Conservation (phyloP, 2,888 invertebrate species). For the Himalopsyche kuldschensis region DNA sequence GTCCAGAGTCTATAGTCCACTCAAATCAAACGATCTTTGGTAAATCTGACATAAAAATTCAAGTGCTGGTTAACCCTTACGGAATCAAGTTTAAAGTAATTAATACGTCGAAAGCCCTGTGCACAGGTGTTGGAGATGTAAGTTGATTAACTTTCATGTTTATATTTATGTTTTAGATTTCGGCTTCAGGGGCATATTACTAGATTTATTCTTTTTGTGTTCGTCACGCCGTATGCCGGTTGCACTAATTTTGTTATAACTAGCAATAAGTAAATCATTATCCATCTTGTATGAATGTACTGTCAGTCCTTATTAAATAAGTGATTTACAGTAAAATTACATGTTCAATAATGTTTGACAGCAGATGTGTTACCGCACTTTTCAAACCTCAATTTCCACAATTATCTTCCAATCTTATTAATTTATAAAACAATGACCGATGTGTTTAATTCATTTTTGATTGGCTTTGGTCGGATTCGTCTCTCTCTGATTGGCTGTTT, state of each 20-base stretch:
- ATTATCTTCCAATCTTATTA: too few species aligned
- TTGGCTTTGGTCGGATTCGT: too few species aligned
- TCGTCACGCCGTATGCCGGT: neutral
- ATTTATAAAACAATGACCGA: too few species aligned
- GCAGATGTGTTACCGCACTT: too few species aligned
- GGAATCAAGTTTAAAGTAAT: slow-evolving; percentile 60
- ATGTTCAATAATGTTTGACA: too few species aligned
- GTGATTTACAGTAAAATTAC: too few species aligned
- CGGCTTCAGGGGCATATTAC: neutral
- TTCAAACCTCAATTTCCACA: too few species aligned
- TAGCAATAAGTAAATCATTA: neutral
- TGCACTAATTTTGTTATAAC: neutral
- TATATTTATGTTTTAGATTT: too few species aligned
- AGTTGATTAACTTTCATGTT: slow-evolving; percentile 41
- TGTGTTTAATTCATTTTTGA: too few species aligned
- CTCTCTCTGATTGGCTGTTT: too few species aligned
- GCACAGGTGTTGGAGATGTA: slow-evolving; percentile 58
- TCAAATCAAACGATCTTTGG: slow-evolving; percentile 60
- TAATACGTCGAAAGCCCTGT: slow-evolving; percentile 58
- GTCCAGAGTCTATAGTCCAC: slow-evolving; percentile 54
- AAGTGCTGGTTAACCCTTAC: slow-evolving; percentile 60
- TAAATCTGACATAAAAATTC: slow-evolving; percentile 57
- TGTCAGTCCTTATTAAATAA: neutral
- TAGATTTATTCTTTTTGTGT: neutral
- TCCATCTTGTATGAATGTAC: neutral